phyloP scores from a whole-genome alignment of 2,888 invertebrate species.

The Omphaloscelis lunosa region DNA sequence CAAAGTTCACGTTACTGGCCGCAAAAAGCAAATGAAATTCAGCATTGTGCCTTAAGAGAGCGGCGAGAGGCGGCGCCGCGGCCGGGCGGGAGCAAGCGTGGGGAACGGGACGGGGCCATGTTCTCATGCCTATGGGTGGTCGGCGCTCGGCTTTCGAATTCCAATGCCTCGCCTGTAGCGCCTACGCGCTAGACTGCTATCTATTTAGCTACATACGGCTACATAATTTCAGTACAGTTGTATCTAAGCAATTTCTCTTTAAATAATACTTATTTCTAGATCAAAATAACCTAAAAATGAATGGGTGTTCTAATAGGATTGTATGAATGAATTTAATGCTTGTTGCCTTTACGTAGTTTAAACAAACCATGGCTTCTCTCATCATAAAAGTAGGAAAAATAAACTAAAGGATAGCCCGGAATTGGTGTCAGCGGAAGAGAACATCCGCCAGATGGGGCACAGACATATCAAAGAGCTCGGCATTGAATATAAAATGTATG shows the following conservation, averaged over 20 bases:
- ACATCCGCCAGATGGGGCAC: constrained; percentile 89
- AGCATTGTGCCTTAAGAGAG: constrained; percentile 87
- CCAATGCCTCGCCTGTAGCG: constrained; percentile 89
- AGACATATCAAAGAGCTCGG: constrained; percentile 71
- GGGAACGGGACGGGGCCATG: constrained; percentile 88
- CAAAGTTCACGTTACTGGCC: constrained; percentile 74
- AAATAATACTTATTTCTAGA: constrained; percentile 26
- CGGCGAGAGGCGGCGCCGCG: constrained; percentile 88
- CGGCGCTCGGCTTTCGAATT: constrained; percentile 90
- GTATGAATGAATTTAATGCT: constrained; percentile 81
- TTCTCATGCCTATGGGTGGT: constrained; percentile 91
- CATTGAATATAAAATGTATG: constrained; percentile 59
- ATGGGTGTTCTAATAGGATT: constrained; percentile 48
- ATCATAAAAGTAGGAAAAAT: constrained; percentile 86
- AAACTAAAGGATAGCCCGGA: constrained; percentile 86
- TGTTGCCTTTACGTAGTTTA: constrained; percentile 72
- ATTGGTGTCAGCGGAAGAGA: constrained; percentile 87
- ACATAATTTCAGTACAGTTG: constrained; percentile 60
- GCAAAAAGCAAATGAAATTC: constrained; percentile 89
- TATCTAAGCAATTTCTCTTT: constrained; percentile 47
- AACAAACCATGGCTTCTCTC: constrained; percentile 81
- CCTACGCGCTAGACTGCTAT: constrained; percentile 85
- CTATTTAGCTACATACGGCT: constrained; percentile 74
- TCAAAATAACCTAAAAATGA: constrained; percentile 17
- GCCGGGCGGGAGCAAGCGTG: constrained; percentile 85